These are phyloP conservation scores for Jaculus jaculus DNA, from an alignment of 2,113 vertebrate species.

Conservation along the genomic window DNA sequence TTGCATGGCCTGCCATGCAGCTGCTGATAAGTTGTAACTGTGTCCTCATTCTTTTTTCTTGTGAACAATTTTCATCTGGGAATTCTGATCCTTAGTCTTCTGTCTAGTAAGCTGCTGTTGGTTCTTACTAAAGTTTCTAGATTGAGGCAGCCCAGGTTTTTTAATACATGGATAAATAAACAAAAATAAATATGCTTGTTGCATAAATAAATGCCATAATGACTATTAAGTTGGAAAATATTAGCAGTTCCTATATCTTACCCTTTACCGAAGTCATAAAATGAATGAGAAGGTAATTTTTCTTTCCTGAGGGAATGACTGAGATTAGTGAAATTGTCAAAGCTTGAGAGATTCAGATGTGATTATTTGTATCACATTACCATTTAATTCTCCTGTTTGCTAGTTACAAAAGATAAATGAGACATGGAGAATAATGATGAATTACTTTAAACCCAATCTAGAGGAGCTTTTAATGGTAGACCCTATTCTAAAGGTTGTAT, in stretches of 20 bases:
- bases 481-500: neutral
- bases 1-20: too few relatives aligned
- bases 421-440: constrained; percentile 7
- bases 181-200: neutral
- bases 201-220: neutral
- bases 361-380: constrained; percentile 21
- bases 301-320: neutral
- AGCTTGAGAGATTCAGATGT: constrained; percentile 29
- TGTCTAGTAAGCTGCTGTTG: too few relatives aligned
- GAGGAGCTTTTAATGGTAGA: neutral
- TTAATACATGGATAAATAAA: neutral
- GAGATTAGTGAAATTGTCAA: constrained; percentile 17
- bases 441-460: constrained; percentile 34
- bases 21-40: too few relatives aligned
- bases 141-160: neutral
- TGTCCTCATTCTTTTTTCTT: too few relatives aligned
- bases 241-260: neutral
- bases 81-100: too few relatives aligned
- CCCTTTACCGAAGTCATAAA: constrained; percentile 18
- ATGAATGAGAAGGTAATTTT: constrained; percentile 13
- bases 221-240: neutral
- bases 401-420: constrained; percentile 41
- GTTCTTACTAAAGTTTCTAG: too few relatives aligned
- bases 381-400: constrained; percentile 20
- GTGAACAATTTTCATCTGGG: too few relatives aligned